Base-by-base conservation (phyloP, 1,140 invertebrate genomes). In the Sitophilus oryzae region DNA sequence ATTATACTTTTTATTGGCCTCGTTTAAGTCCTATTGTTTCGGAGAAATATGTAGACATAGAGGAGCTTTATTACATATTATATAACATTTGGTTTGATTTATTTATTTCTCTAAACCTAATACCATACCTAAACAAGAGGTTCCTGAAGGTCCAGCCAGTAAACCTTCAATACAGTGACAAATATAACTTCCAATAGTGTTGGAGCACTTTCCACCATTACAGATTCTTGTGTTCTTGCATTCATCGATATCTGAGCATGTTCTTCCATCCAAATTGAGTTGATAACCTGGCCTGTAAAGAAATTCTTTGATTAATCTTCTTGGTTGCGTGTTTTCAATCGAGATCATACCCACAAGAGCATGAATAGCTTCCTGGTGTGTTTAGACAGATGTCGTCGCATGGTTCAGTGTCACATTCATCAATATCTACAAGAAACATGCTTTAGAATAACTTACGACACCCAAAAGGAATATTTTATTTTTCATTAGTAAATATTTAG, bases 191-290 rank as follows among this genome's bases (percentile, higher is more conserved):
- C 90, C 90, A 0, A 81, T 78, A 18, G 82, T 78, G 71, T 93
- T 93, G 5, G 77, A 80, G 69, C 91, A 94, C 53, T 84, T 81
- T 0, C 91, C 91, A 16, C 89, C 89, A 61, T 85, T 85, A 69
- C 91, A 95, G 36, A 91, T 85, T 60, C 87, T 77, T 2, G 80
- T 75, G 65, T 84, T 84, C 58, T 80, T 79, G 60, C 87, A 91
- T 71, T 92, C 89, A 68, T 92, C 84, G 3, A 86, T 65, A 68
- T 82, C 83, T 35, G 74, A 64, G 61, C 82, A 82, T 49, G 80
- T 77, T 36, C 73, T 79, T 15, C 79, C 77, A 63, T 85, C 81
- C 1, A 76, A 68, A 45, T 73, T 79, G 48, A 83, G 76, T 63
- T 77, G 77, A 71, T 77, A 82, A 0, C 82, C 82, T 2, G 70